Base-by-base conservation (phyloP, 2,113 vertebrate species). In the Trichomycterus rosablanca region DNA sequence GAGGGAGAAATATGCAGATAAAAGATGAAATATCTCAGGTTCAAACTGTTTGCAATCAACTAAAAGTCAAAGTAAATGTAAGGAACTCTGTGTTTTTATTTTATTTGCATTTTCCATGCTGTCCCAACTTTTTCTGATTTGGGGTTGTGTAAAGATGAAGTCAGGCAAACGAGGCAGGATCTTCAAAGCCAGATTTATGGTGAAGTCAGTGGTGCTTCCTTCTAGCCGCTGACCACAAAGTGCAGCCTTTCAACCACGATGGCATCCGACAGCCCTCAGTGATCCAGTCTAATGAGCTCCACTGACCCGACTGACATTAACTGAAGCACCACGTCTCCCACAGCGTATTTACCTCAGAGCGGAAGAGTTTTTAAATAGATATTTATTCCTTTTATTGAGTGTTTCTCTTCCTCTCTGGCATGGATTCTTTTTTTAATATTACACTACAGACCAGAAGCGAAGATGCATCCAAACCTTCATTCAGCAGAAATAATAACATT, bases 371-470 rank as follows among this genome's bases (percentile, higher is more conserved):
- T 39, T 28, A n/a, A n/a, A n/a, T n/a, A n/a, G n/a, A n/a, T n/a
- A n/a, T 45, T 19, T 12, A 14, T 40, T 34, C 26, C 7, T 44
- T 39, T 68, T 52, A 68, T 67, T 72, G 45, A 61, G 59, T 24
- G 14, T 50, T 67, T 49, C 66, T 75, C 55, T 59, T 70, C 40
- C 24, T 32, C 74, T 68, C 63, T 61, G 70, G 45, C 64, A 57
- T 52, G 37, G 66, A 74, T 60, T 62, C 56, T 78, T 75, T 68
- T 50, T 30, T 22, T 34, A 63, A 52, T 53, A 11, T 73, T 66
- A 11, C 19, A 73, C 80, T 79, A 70, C 78, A 80, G 72, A 74
- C 72, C 75, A 68, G 59, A 67, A 61, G 72, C 52, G 67, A 74
- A 66, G 79, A 75, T 62, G 69, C 62, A 63, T 59, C 18, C n/a